Evolutionary conservation across 2,797 vertebrate genomes (phyloP), one percentile per base, ranked within the genome.

Genomic region (Sitta carolinensis): DNA sequence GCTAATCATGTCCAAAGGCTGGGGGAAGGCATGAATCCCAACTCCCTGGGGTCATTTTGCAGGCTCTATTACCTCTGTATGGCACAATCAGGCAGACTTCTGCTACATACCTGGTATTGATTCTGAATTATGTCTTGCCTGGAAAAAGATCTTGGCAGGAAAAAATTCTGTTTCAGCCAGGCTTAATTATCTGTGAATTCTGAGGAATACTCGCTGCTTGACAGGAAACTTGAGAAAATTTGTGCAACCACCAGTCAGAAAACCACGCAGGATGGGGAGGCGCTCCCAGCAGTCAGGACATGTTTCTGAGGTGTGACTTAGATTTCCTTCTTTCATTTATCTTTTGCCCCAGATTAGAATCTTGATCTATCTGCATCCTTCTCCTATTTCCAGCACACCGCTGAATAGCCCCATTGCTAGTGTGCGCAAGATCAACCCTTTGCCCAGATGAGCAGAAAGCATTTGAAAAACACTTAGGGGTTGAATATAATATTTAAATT

Each of bases 31-130:
- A 91, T 8, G 14, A 70, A 52, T 40, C 19, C 1, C 13, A 55
- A 66, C 66, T 59, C 85, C 55, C 30, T 57, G 27, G 36, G 82
- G 50, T 93, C 79, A 72, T 93, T 95, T 91, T 26, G 32, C 8
- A 16, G 79, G 57, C 38, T 89, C 57, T 79, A 32, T 94, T 96
- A 77, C 85, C 82, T 97, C 95, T 91, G 81, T 66, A 83, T 79
- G 87, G 92, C 82, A 94, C 38, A 45, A 91, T 76, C 88, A 94
- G 83, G 89, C 73, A 92, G 90, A 11, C 4, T 90, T 86, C 84
- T 95, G 80, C 84, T 93, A 90, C 95, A 58, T 84, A 95, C 85
- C 81, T 62, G 34, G 23, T 63, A 87, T 70, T 0, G 0, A 29
- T 84, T 57, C 63, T 68, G 61, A 47, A 36, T 77, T 30, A 48